These are phyloP conservation scores for Elephas maximus DNA, from an alignment of 2,113 vertebrate species.

Conservation along the genomic window DNA sequence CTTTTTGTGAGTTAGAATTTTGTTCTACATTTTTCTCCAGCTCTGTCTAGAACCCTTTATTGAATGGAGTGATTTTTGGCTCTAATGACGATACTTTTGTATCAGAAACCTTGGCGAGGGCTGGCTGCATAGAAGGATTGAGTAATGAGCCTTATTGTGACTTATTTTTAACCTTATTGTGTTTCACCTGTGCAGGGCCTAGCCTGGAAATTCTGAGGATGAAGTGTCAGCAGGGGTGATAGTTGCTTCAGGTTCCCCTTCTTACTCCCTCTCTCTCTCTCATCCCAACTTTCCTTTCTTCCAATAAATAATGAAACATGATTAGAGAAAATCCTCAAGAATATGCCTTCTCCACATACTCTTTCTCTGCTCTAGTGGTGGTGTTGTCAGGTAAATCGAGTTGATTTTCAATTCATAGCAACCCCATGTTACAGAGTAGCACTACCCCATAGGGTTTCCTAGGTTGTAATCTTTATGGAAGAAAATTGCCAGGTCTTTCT, in stretches of 20 bases:
- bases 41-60: no score
- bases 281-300: not conserved
- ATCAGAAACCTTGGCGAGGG: not conserved
- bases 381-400: not conserved
- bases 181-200: not conserved
- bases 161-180: not conserved
- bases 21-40: no score
- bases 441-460: not conserved
- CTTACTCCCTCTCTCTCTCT: not conserved
- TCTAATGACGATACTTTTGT: not conserved
- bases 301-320: not conserved
- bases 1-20: no score
- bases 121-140: not conserved
- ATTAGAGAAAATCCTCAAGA: not conserved
- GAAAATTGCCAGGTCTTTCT: not conserved
- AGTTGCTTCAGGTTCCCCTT: not conserved
- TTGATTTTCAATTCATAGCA: not conserved
- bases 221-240: not conserved
- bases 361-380: not conserved
- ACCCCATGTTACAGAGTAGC: not conserved
- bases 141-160: not conserved
- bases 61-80: not conserved
- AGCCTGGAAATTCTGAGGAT: not conserved
- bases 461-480: not conserved
- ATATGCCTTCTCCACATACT: not conserved